These are phyloP conservation scores for Botia kubotai DNA, from an alignment of 2,797 vertebrate genomes.

Conservation along the genomic window DNA sequence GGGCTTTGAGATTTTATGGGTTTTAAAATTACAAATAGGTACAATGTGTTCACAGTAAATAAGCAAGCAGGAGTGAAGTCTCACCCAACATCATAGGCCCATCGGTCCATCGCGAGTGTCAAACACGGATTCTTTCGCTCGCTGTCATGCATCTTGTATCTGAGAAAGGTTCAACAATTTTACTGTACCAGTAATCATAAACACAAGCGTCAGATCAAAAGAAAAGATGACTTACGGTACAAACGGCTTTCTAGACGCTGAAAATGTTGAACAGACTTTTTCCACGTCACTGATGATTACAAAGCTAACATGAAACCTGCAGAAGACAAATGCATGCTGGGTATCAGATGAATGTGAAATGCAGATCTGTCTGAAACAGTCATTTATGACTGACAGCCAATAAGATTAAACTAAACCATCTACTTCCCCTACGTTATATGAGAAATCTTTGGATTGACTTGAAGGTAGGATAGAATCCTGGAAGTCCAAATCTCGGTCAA, in stretches of 20 bases:
- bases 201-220: background rate
- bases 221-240: background rate
- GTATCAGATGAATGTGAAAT: too few relatives aligned
- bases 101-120: conserved; percentile 23
- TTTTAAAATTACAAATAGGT: too few relatives aligned
- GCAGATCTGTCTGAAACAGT: too few relatives aligned
- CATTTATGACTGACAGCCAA: background rate
- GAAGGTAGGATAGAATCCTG: conserved; percentile 21
- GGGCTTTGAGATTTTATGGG: too few relatives aligned
- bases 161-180: background rate
- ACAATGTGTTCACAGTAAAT: too few relatives aligned
- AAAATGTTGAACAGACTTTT: conserved; percentile 39
- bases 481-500: conserved; percentile 35
- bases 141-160: conserved; percentile 31
- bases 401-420: background rate
- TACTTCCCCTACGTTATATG: conserved; percentile 17
- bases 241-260: conserved; percentile 10
- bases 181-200: background rate
- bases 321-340: background rate
- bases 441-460: conserved; percentile 24
- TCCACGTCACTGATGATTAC: conserved; percentile 8
- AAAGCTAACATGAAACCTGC: conserved; percentile 11
- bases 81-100: conserved; percentile 17
- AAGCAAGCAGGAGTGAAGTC: background rate
- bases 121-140: conserved; percentile 7